A percentile compares a stretch with the other conserved stretches of the same genome.
Evolutionary conservation across 2,797 vertebrate species (phyloP).

Genomic region (Coendou prehensilis): DNA sequence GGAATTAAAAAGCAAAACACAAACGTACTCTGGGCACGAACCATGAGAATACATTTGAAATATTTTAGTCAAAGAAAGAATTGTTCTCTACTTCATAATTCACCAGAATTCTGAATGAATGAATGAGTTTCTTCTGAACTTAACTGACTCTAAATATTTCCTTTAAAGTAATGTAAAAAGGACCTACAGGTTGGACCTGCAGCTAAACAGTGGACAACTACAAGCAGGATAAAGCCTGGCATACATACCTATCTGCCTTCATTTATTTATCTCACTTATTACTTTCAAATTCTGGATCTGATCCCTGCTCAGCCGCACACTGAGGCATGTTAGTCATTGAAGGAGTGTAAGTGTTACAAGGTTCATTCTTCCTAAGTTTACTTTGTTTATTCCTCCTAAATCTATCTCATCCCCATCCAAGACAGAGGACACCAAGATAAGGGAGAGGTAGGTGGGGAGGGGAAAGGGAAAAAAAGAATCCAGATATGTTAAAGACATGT

Average conservation of each 20-base stretch:
- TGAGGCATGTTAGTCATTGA: background rate
- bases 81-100: background rate
- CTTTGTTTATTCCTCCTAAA: background rate
- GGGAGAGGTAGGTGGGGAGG: background rate
- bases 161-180: background rate
- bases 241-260: background rate
- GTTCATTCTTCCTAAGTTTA: background rate
- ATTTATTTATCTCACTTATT: background rate
- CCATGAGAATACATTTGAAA: background rate
- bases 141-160: background rate
- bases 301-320: background rate
- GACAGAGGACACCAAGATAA: background rate
- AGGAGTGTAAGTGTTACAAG: background rate
- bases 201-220: background rate
- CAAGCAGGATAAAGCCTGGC: background rate
- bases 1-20: background rate
- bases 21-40: background rate
- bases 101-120: background rate
- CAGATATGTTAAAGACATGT: background rate
- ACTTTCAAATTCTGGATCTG: background rate
- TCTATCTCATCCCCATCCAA: background rate
- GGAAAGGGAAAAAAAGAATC: background rate
- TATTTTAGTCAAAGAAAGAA: background rate
- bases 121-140: background rate
- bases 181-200: background rate